A percentile compares a stretch with the other conserved stretches of the same genome.
phyloP scores from a whole-genome alignment of 2,113 vertebrate species.

The Periophthalmodon schlosseri region DNA sequence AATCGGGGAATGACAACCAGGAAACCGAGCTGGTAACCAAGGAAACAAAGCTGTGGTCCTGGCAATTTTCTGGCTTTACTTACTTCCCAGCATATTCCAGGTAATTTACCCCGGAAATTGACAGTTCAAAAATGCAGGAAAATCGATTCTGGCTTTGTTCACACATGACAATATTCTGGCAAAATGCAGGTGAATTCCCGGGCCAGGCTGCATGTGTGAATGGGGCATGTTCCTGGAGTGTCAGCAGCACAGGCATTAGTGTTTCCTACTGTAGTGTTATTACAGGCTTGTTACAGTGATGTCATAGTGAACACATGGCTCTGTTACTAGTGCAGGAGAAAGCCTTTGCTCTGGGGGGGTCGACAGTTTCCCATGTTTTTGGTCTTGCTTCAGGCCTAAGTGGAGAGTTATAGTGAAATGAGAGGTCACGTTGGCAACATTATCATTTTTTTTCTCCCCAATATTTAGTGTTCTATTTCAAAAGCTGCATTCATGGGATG shows the following conservation, averaged over 20 bases:
- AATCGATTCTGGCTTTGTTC: too few relatives aligned
- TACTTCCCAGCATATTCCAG: too few relatives aligned
- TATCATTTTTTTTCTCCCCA: conserved; percentile 33
- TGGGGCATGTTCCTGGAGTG: background rate
- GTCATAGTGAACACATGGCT: conserved; percentile 34
- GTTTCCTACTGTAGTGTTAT: conserved; percentile 11
- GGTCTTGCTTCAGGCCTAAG: conserved; percentile 58
- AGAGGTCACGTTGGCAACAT: conserved; percentile 73
- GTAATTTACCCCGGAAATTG: too few relatives aligned
- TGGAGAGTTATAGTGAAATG: conserved; percentile 57
- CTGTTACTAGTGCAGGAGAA: conserved; percentile 37
- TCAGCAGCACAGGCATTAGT: background rate
- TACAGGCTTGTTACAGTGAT: conserved; percentile 32
- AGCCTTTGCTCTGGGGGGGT: conserved; percentile 50
- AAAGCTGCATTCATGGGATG: conserved; percentile 43
- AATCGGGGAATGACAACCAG: too few relatives aligned
- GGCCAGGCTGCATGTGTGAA: too few relatives aligned
- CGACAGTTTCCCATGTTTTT: conserved; percentile 58
- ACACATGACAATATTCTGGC: too few relatives aligned
- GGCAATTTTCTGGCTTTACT: too few relatives aligned
- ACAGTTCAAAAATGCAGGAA: too few relatives aligned
- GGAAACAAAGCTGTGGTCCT: too few relatives aligned
- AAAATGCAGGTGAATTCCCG: too few relatives aligned
- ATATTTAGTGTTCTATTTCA: conserved; percentile 39
- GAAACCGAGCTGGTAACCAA: too few relatives aligned